Base-by-base conservation (phyloP, 2,797 vertebrate species). In the Lates japonicus region DNA sequence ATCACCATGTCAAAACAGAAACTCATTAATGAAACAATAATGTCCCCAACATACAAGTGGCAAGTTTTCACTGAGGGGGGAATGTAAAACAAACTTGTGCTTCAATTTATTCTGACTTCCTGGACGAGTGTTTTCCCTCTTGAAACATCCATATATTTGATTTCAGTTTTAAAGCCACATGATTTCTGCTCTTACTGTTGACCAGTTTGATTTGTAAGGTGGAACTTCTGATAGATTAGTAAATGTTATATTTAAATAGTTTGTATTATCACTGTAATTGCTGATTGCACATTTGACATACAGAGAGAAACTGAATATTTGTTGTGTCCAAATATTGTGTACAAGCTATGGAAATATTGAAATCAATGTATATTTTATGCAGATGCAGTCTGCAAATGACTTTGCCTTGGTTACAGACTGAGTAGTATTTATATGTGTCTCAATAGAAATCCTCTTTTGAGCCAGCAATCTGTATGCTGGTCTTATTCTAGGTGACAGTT, bases 371-470 rank as follows among this genome's bases (percentile, higher is more conserved):
- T 37, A 22, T n/a, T 62, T 39, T 20, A 49, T 66, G 20, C 33
- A 80, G 46, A 71, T 61, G 55, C 3, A 46, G 22, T 37, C 62
- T 83, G 74, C 80, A 14, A 80, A 25, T 8, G 2, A 35, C 58
- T 63, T 35, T 49, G 71, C 72, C 22, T 13, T 55, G 16, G 74
- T 84, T 79, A 71, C 76, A 80, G 76, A 51, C 65, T 37, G 57
- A 46, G 13, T 33, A 19, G 70, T 86, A 76, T 86, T 84, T 86
- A 70, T 87, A 78, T 83, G 78, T 62, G 76, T 76, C 82, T 87
- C 61, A 31, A 76, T 80, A 92, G 94, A 96, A 96, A 95, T 93
- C 95, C 96, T 95, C 96, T 82, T 54, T n/a, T 61, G 87, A 87
- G 88, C 80, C 92, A 92, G 89, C 80, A 62, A 77, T 90, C 89